These are phyloP conservation scores for Alcedo atthis DNA, from an alignment of 2,797 vertebrate species.

Conservation along the genomic window DNA sequence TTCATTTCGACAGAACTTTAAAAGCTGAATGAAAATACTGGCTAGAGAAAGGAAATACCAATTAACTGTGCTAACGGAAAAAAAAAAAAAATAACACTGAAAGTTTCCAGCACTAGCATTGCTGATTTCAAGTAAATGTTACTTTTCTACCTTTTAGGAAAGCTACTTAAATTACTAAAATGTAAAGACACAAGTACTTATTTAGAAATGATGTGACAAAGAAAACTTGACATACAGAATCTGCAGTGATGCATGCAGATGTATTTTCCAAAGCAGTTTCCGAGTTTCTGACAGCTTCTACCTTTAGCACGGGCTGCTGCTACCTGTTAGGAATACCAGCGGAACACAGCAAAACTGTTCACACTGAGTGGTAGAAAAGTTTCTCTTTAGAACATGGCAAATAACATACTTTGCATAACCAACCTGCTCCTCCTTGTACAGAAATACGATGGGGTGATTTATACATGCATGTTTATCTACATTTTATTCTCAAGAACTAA, in stretches of 20 bases:
- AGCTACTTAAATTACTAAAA: neutral
- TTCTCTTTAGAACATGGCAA: neutral
- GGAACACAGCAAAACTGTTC: neutral
- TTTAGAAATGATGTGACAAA: neutral
- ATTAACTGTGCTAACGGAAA: neutral
- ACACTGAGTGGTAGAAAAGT: neutral
- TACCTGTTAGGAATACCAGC: neutral
- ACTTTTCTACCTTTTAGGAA: neutral
- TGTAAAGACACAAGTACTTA: neutral
- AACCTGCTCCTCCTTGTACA: neutral
- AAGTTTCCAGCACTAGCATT: neutral
- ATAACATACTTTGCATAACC: neutral
- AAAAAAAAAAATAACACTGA: neutral
- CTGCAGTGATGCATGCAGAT: neutral
- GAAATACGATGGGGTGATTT: neutral
- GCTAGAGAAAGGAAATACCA: neutral
- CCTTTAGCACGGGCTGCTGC: neutral
- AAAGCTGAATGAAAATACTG: neutral
- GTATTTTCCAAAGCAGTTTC: neutral
- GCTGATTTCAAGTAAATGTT: neutral
- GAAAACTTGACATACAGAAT: neutral
- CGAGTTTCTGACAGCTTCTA: neutral
- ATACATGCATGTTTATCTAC: neutral
- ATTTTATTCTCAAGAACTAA: neutral
- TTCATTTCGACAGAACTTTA: neutral